Conservation (phyloP, 1,140 invertebrate genomes). For the Papilio machaon region DNA sequence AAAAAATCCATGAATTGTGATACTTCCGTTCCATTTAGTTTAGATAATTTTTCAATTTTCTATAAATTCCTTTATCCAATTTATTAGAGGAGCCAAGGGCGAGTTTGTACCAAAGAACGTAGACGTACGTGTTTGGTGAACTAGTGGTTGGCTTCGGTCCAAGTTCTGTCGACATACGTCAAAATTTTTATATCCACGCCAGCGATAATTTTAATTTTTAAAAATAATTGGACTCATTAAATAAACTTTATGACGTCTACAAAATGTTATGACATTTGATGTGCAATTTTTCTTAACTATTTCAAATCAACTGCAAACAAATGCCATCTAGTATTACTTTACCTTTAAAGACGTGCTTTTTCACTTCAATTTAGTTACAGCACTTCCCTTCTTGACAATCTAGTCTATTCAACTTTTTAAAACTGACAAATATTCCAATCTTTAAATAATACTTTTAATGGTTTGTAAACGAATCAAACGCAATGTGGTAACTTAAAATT, state of each 20-base stretch:
- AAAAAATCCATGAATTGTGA: neutral
- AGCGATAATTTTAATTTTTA: slow-evolving; percentile 29
- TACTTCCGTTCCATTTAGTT: neutral
- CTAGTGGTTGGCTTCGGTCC: slow-evolving; percentile 14
- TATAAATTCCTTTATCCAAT: slow-evolving; percentile 18
- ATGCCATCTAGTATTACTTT: neutral
- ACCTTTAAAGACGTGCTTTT: neutral
- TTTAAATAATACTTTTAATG: no score
- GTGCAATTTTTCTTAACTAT: neutral
- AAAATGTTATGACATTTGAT: neutral
- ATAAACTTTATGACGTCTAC: slow-evolving; percentile 23
- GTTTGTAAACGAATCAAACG: neutral
- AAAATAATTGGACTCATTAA: slow-evolving; percentile 30
- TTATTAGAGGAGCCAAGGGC: slow-evolving; percentile 16
- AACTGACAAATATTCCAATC: no score
- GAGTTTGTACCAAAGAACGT: neutral
- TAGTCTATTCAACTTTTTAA: no score
- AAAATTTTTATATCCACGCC: slow-evolving; percentile 32
- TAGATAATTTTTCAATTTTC: neutral
- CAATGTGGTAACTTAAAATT: neutral
- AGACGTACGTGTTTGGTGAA: neutral
- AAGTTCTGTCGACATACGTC: slow-evolving; percentile 35
- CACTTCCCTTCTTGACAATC: no score
- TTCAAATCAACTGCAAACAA: neutral
- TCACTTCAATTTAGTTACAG: neutral